Base-by-base conservation (phyloP, 92 coral and sea anemone species). In the Porites evermanni region DNA sequence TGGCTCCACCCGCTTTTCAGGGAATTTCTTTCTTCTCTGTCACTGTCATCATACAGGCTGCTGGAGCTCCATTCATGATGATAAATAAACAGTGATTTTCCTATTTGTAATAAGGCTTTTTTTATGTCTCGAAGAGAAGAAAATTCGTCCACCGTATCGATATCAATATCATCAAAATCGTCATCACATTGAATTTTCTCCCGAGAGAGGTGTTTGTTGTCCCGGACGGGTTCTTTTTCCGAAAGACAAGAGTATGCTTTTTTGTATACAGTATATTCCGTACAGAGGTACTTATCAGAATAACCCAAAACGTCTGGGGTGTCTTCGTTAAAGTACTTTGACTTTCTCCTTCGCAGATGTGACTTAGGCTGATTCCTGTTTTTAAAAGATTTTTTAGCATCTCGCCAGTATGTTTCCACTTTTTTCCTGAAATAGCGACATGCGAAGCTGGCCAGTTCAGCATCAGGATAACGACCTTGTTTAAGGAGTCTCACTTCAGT, bases 391-490 rank as follows among this genome's bases (percentile, higher is more conserved):
- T 24, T 16, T 82, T 71, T 61, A 3, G 38, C 17, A 54, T 64
- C 65, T 6, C 38, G 52, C 78, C 78, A 87, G 23, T 52, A 58
- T 19, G 19, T 58, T 52, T 24, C 24, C 4, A 13, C 58, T 72
- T 80, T 79, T 13, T 50, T 65, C 2, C 61, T 56, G 12, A 82
- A 86, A 81, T 92, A 92, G 2, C 68, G 72, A 75, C 79, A 72
- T 56, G 89, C 77, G 71, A 92, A 92, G 14, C 26, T 38, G 59
- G 93, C 95, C 9, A 84, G 86, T 54, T 92, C 86, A 2, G 76
- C 88, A 44, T 89, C 91, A 6, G 92, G 87, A 53, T 85, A 89
- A 8, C 65, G 83, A 1, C 90, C 91, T n/a, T 83, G 78, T 13
- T 85, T 81, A 18, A 79, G 59, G 24, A 77, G 84, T 53, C 91